Conservation (phyloP, 2,888 invertebrate species). For the Eupithecia exiguata region DNA sequence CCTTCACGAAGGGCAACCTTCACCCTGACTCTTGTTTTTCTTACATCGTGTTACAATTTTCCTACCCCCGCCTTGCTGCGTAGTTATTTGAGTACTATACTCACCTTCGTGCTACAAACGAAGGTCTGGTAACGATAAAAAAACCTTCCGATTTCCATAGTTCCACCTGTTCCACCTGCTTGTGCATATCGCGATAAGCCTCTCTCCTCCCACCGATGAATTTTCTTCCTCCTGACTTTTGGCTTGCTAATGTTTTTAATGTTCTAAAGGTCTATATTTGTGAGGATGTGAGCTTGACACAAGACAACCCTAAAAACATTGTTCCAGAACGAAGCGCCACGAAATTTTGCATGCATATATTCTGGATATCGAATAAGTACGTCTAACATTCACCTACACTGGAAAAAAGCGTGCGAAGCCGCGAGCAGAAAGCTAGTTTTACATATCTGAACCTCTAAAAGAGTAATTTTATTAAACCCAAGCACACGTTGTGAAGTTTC, state of each 20-base stretch:
- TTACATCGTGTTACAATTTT: background rate
- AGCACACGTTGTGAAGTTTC: background rate
- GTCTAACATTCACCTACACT: no score
- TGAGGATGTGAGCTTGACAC: background rate
- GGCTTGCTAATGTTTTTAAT: no score
- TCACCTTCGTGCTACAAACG: background rate
- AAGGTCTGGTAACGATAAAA: no score
- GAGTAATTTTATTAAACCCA: background rate
- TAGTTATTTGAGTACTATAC: background rate
- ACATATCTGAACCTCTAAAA: no score
- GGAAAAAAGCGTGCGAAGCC: no score
- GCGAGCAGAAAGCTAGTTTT: no score
- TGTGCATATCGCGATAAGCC: background rate
- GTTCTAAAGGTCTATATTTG: background rate
- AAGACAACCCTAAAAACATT: background rate
- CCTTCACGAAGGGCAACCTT: background rate
- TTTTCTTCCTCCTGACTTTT: background rate
- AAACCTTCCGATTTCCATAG: no score
- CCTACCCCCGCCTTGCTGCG: background rate
- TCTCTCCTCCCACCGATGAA: background rate
- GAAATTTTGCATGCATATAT: no score
- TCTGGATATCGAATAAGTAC: background rate
- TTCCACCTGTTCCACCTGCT: no score
- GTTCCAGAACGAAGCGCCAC: background rate
- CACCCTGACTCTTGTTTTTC: background rate